Percentiles rank a stretch among this genome's conserved stretches.
Conservation (phyloP, 2,888 invertebrate genomes). For the Nudaria mundana region DNA sequence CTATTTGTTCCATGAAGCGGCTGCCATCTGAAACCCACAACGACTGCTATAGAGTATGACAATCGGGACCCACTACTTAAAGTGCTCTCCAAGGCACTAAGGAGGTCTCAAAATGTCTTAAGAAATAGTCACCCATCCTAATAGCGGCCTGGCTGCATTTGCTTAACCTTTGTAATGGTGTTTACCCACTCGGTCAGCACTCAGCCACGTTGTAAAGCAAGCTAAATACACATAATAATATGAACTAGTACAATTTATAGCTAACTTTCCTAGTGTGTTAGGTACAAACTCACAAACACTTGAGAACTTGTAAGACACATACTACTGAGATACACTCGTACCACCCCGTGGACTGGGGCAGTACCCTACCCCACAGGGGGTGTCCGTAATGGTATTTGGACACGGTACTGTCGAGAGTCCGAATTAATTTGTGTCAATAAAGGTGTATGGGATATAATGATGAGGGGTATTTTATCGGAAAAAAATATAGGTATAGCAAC, state of each 20-base stretch:
- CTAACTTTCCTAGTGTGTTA: too few relatives aligned
- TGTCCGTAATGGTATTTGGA: conserved; percentile 43
- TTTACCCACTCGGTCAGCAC: too few relatives aligned
- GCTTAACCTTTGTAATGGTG: too few relatives aligned
- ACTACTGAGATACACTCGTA: conserved; percentile 1
- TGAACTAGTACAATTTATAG: conserved; percentile 3
- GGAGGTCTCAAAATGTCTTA: too few relatives aligned
- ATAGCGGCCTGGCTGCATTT: too few relatives aligned
- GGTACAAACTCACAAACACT: conserved; percentile 16
- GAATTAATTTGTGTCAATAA: conserved; percentile 44
- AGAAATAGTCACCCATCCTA: too few relatives aligned
- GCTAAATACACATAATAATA: background rate
- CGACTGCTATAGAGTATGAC: too few relatives aligned
- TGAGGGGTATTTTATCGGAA: conserved; percentile 3
- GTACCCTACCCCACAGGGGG: background rate
- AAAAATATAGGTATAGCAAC: background rate
- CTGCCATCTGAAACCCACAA: too few relatives aligned
- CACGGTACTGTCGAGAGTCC: conserved; percentile 33
- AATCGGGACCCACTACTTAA: too few relatives aligned
- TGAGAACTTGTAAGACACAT: conserved; percentile 24
- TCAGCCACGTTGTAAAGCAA: too few relatives aligned
- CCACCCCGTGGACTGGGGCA: background rate
- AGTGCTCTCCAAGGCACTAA: too few relatives aligned
- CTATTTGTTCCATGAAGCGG: too few relatives aligned
- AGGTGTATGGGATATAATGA: conserved; percentile 5